Percentiles rank a stretch among this genome's conserved stretches.
These are phyloP conservation scores for Actinemys pallida DNA, from an alignment of 2,113 vertebrate genomes.

Conservation along the genomic window DNA sequence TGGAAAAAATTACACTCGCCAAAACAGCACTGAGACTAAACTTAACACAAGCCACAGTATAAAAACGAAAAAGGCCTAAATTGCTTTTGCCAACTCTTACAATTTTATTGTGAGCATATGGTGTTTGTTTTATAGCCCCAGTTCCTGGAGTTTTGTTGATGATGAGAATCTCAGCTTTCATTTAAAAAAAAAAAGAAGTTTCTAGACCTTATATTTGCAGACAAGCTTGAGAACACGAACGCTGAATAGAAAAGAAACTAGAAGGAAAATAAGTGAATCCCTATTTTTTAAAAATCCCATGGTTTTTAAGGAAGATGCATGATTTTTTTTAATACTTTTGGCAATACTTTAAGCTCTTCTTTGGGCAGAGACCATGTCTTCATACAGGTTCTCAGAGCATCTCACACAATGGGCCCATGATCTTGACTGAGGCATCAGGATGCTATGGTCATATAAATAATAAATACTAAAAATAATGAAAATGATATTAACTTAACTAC, in stretches of 20 bases:
- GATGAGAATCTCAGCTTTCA: not conserved
- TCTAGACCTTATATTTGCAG: not conserved
- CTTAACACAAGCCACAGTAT: not conserved
- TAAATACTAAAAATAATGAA: not conserved
- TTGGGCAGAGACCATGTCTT: not conserved
- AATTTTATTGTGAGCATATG: not conserved
- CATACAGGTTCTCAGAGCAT: not conserved
- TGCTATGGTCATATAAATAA: not conserved
- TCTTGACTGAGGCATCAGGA: not conserved
- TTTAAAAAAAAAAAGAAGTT: not conserved
- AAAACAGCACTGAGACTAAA: not conserved
- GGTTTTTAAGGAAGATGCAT: not conserved
- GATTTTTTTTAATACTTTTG: not conserved
- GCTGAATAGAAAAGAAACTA: not conserved
- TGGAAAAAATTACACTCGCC: accelerated
- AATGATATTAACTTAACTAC: not conserved
- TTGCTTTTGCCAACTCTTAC: not conserved
- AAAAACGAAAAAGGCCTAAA: not conserved
- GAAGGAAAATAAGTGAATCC: not conserved
- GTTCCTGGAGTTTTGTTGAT: not conserved
- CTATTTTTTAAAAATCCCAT: not conserved
- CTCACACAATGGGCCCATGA: not conserved
- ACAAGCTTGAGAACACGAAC: not conserved
- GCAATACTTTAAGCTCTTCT: not conserved
- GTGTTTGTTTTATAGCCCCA: not conserved